Percentiles rank a stretch among this genome's conserved stretches.
phyloP scores from a whole-genome alignment of 2,113 vertebrate genomes.

The Neotoma lepida region DNA sequence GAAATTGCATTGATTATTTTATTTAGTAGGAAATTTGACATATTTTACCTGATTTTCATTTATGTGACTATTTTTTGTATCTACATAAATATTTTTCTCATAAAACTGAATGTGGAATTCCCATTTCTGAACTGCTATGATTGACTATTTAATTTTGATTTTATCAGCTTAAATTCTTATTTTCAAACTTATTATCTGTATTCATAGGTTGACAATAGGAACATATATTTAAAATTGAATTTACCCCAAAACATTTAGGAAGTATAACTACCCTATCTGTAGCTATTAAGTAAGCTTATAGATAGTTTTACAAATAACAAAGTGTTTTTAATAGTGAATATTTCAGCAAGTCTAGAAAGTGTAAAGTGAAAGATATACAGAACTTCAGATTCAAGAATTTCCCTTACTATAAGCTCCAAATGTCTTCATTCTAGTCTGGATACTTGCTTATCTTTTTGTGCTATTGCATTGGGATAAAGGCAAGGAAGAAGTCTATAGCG shows the following conservation, averaged over 20 bases:
- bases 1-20: neutral
- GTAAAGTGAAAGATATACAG: neutral
- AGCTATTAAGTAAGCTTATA: constrained; percentile 33
- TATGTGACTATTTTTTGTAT: neutral
- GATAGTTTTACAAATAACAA: constrained; percentile 51
- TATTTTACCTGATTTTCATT: constrained; percentile 9
- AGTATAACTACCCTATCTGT: constrained; percentile 50
- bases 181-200: constrained; percentile 16
- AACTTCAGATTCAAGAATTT: constrained; percentile 65
- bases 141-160: constrained; percentile 3
- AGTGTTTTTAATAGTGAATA: constrained; percentile 45
- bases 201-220: neutral
- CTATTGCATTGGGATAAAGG: constrained; percentile 42
- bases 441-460: constrained; percentile 58
- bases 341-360: constrained; percentile 42
- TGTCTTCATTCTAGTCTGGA: constrained; percentile 68
- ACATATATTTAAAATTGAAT: constrained; percentile 57
- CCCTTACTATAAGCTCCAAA: constrained; percentile 70
- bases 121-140: constrained; percentile 4
- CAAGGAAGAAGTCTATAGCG: constrained; percentile 23
- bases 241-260: constrained; percentile 47
- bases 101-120: neutral
- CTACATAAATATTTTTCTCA: neutral
- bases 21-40: neutral
- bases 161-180: constrained; percentile 30